phyloP scores from a whole-genome alignment of 2,113 vertebrate genomes.

The Spheniscus mendiculus region DNA sequence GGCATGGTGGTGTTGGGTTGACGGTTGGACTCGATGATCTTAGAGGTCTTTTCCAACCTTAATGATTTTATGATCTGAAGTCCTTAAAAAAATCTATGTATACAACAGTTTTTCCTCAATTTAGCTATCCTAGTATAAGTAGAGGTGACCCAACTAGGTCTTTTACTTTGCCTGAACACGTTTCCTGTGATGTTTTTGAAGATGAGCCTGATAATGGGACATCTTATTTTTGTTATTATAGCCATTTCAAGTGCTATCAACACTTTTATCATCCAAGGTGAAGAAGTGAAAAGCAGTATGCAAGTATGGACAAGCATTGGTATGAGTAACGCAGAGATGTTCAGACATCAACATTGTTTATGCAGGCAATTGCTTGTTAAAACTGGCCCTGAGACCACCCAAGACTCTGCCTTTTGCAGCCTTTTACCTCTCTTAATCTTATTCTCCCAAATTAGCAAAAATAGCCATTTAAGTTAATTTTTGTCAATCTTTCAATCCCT shows the following conservation, averaged over 20 bases:
- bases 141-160: not conserved
- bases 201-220: not conserved
- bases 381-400: not conserved
- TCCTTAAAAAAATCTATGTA: not conserved
- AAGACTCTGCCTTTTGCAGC: not conserved
- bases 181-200: not conserved
- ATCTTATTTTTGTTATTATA: not conserved
- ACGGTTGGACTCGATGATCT: too few relatives aligned
- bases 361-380: not conserved
- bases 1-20: too few relatives aligned
- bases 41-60: too few relatives aligned
- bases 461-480: not conserved
- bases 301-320: not conserved
- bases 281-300: not conserved
- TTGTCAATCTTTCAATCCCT: not conserved
- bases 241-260: not conserved
- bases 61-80: not conserved
- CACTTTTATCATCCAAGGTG: not conserved
- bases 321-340: not conserved
- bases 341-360: not conserved
- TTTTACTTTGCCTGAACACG: not conserved
- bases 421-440: not conserved
- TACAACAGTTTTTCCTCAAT: not conserved
- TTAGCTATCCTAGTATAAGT: not conserved
- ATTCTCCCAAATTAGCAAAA: not conserved